These are phyloP conservation scores for Nasonia oneida DNA, from an alignment of 2,888 invertebrate species.

Conservation along the genomic window DNA sequence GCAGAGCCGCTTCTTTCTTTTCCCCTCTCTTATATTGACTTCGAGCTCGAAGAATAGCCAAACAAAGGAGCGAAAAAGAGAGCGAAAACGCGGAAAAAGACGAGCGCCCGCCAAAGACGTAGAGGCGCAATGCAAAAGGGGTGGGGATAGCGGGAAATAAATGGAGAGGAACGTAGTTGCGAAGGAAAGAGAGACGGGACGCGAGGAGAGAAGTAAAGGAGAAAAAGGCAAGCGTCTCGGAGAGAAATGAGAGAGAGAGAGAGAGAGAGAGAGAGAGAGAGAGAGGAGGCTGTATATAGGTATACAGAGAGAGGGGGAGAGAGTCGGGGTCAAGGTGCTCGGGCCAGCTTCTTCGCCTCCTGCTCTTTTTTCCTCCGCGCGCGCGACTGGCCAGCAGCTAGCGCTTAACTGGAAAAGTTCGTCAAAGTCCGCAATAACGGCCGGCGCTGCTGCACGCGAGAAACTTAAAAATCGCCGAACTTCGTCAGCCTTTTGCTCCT, in stretches of 20 bases:
- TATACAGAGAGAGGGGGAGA: constrained; percentile 19
- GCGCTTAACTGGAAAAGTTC: constrained; percentile 61
- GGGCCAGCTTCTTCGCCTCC: background rate
- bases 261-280: background rate
- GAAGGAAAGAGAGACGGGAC: constrained; percentile 40
- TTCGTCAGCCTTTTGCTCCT: background rate
- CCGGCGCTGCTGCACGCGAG: constrained; percentile 8
- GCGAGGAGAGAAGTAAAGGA: background rate
- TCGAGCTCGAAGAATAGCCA: constrained; percentile 39
- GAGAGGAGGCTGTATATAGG: background rate
- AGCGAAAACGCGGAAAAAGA: constrained; percentile 16
- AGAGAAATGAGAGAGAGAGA: constrained; percentile 21
- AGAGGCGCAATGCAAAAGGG: constrained; percentile 44
- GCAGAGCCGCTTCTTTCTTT: constrained; percentile 21
- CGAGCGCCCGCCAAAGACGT: background rate
- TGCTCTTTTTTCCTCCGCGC: constrained; percentile 5
- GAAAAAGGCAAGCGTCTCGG: constrained; percentile 18
- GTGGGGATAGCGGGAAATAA: constrained; percentile 56
- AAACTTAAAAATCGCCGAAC: constrained; percentile 59
- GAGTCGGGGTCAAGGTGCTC: constrained; percentile 58
- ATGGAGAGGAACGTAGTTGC: constrained; percentile 61
- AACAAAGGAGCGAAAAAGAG: constrained; percentile 52
- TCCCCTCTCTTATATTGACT: constrained; percentile 54
- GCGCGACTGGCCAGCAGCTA: background rate
- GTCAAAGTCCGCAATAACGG: constrained; percentile 50